A percentile compares a stretch with the other conserved stretches of the same genome.
Conservation (phyloP, 2,113 vertebrate genomes). For the Peucedramus taeniatus region DNA sequence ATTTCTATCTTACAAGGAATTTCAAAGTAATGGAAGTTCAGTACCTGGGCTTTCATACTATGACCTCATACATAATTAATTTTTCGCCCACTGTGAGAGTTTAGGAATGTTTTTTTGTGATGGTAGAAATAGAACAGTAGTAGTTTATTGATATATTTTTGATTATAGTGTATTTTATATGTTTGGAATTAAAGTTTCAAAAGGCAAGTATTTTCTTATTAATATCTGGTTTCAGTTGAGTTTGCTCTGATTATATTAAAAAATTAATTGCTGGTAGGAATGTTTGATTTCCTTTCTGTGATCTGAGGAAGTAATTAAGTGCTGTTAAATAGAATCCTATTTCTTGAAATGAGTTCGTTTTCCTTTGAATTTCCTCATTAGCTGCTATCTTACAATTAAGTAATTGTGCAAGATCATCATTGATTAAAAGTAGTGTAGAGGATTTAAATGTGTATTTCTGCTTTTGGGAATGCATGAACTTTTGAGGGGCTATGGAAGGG, state of each 20-base stretch:
- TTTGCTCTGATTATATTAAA: not conserved
- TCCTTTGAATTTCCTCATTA: slow-evolving; percentile 30
- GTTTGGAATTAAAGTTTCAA: not conserved
- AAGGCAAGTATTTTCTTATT: not conserved
- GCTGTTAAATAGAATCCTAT: not conserved
- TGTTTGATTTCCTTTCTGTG: slow-evolving; percentile 5
- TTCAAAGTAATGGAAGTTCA: not conserved
- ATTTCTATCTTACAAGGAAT: not conserved
- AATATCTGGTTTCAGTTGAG: not conserved
- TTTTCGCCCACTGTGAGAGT: not conserved
- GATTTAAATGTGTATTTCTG: not conserved
- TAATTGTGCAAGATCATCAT: not conserved
- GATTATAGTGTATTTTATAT: not conserved
- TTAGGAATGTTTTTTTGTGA: not conserved
- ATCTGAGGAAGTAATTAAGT: slow-evolving; percentile 14
- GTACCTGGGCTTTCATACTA: not conserved
- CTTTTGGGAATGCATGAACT: not conserved
- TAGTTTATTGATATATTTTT: not conserved
- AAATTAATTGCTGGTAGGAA: not conserved
- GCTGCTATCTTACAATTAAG: not conserved
- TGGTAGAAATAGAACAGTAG: not conserved
- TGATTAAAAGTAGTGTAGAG: not conserved
- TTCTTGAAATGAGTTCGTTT: slow-evolving; percentile 6
- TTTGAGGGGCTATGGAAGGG: not conserved
- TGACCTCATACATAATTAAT: not conserved